Conservation (phyloP, 1,140 invertebrate genomes). For the Triops cancriformis region DNA sequence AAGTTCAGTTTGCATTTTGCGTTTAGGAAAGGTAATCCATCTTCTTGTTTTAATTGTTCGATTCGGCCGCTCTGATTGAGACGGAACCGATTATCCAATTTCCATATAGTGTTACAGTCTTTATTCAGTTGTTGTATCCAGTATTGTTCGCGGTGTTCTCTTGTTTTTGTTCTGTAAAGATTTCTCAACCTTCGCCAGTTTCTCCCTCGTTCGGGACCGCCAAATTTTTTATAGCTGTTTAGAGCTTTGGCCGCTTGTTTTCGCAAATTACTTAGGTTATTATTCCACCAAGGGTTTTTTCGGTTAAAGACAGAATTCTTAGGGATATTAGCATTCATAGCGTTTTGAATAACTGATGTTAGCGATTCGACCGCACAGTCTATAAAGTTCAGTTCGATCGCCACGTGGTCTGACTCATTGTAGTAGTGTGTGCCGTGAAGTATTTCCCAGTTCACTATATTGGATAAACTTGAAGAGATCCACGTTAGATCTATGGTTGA, state of each 20-base stretch:
- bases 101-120: not conserved
- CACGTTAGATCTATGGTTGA: too few species aligned
- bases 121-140: not conserved
- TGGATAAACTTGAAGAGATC: not conserved
- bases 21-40: not conserved
- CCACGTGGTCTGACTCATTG: too few species aligned
- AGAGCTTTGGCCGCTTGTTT: not conserved
- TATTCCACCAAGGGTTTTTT: not conserved
- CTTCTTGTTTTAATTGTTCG: not conserved
- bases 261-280: not conserved
- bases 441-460: not conserved
- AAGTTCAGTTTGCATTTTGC: constrained; percentile 15
- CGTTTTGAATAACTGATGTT: not conserved
- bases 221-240: constrained; percentile 11
- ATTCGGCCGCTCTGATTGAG: not conserved
- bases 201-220: not conserved
- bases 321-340: not conserved
- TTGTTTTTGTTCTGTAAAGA: not conserved
- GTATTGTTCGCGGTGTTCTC: not conserved
- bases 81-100: not conserved
- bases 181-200: not conserved
- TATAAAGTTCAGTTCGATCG: not conserved
- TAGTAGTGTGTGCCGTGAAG: constrained; percentile 7
- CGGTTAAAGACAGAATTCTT: not conserved
- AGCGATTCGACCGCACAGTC: not conserved